phyloP scores from a whole-genome alignment of 1,140 invertebrate genomes.

The Anoplophora glabripennis region DNA sequence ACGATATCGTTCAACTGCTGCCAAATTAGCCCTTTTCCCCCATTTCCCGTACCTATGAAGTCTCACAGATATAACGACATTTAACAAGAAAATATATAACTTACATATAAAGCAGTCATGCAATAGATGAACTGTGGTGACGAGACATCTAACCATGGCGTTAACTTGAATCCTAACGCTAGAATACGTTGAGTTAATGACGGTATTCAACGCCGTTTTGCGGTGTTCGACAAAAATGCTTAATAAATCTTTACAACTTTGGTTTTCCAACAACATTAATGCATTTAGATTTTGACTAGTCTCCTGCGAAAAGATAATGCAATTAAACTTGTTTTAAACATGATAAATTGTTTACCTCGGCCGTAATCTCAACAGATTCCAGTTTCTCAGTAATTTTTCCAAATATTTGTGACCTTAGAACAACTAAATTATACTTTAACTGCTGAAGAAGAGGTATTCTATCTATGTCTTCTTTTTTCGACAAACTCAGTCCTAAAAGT shows the following conservation, averaged over 20 bases:
- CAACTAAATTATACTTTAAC: conserved; percentile 35
- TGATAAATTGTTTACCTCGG: conserved; percentile 31
- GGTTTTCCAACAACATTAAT: conserved; percentile 45
- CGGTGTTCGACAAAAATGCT: conserved; percentile 53
- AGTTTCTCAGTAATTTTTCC: conserved; percentile 44
- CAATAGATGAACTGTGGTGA: conserved; percentile 52
- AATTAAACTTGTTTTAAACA: neutral
- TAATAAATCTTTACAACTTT: conserved; percentile 48
- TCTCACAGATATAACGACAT: conserved; percentile 1
- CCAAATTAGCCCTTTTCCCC: conserved; percentile 48
- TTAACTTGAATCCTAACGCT: conserved; percentile 54
- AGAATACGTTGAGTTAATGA: conserved; percentile 52
- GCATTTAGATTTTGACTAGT: conserved; percentile 44
- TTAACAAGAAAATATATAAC: conserved; percentile 24
- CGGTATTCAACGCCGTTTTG: conserved; percentile 51
- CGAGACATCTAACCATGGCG: conserved; percentile 54
- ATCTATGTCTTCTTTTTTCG: conserved; percentile 35
- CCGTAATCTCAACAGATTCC: conserved; percentile 41
- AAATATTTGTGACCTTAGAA: conserved; percentile 41
- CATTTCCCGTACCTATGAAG: conserved; percentile 45
- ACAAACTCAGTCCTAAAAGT: conserved; percentile 38
- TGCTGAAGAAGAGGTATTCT: conserved; percentile 39
- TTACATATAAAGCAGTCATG: conserved; percentile 58
- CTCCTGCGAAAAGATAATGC: conserved; percentile 36
- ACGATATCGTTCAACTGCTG: conserved; percentile 50